Percentiles rank a stretch among this genome's conserved stretches.
These are phyloP conservation scores for Diplolepis rosae DNA, from an alignment of 2,888 invertebrate species.

Conservation along the genomic window DNA sequence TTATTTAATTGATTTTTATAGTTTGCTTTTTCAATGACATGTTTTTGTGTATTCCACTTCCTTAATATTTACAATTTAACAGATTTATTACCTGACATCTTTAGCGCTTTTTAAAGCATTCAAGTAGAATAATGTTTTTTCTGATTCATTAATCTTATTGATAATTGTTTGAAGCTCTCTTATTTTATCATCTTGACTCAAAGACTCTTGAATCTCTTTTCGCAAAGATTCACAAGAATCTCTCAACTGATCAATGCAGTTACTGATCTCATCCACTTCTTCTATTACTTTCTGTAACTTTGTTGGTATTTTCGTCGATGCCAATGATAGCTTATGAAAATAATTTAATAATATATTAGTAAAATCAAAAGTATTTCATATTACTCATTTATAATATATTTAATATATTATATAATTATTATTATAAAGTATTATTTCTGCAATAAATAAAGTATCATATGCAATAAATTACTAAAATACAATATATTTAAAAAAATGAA, in stretches of 20 bases:
- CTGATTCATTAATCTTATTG: slow-evolving; percentile 76
- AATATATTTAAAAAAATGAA: no score
- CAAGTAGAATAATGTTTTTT: slow-evolving; percentile 80
- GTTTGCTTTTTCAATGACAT: slow-evolving; percentile 48
- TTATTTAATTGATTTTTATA: not conserved
- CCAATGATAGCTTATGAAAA: slow-evolving; percentile 78
- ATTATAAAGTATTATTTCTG: no score
- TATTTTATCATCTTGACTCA: slow-evolving; percentile 71
- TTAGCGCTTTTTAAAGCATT: slow-evolving; percentile 83
- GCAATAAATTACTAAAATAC: slow-evolving; percentile 5
- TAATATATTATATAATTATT: no score
- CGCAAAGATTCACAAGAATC: slow-evolving; percentile 65
- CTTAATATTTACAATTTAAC: slow-evolving; percentile 62
- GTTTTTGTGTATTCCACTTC: slow-evolving; percentile 66
- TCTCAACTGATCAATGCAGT: slow-evolving; percentile 74
- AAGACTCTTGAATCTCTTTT: slow-evolving; percentile 71
- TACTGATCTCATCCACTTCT: slow-evolving; percentile 76
- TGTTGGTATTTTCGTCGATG: slow-evolving; percentile 79
- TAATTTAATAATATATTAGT: not conserved
- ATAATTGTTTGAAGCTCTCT: slow-evolving; percentile 77
- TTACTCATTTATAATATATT: no score
- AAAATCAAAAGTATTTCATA: no score
- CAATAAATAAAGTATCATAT: slow-evolving; percentile 21
- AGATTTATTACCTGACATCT: slow-evolving; percentile 78
- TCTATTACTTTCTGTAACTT: slow-evolving; percentile 80